Evolutionary conservation across 1,140 invertebrate genomes (phyloP), one percentile per base, ranked within the genome.

Genomic region (Arctopsyche grandis): DNA sequence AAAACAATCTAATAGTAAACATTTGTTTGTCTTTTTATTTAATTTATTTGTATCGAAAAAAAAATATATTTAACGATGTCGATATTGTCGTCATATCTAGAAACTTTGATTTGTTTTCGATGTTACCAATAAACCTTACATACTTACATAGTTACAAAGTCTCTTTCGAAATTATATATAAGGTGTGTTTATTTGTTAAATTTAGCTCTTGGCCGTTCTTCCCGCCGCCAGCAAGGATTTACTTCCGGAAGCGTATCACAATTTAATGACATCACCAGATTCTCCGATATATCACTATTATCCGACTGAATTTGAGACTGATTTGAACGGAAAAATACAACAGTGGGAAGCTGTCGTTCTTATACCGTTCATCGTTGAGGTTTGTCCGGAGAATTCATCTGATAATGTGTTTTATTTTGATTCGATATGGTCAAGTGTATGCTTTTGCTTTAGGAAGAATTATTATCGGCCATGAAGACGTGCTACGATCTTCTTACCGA

Each of bases 331-430:
- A 0, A 99, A 99, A 85, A 91, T 91, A 83, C 95, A 98, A 83
- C 96, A 98, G 79, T 99, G 98, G 98, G 98, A 99, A 87, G 98
- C 98, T 22, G 94, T 99, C 0, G 97, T 99, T 7, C 89, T 99
- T 0, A 97, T 99, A 84, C 98, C 98, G 0, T 99, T 99, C 83
- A 99, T 99, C 83, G 93, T 98, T 82, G 97, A 99, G 90, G 93
- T 94, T 84, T 66, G 21, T 21, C 7, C 12, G n/a, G 19, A 56
- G 3, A 38, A 38, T 38, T 38, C 7, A 38, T 38, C 7, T 7
- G 29, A 7, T 38, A 38, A n/a, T n/a, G n/a, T n/a, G 19, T 29
- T 5, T 66, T 4, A 66, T 66, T 66, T 66, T 66, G 21, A 66
- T n/a, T 69, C n/a, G 1, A 69, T 44, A 71, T 3, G 46, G 44